Evolutionary conservation across 2,797 vertebrate species (phyloP), one percentile per base, ranked within the genome.

Genomic region (Enteromius trimaculatus): DNA sequence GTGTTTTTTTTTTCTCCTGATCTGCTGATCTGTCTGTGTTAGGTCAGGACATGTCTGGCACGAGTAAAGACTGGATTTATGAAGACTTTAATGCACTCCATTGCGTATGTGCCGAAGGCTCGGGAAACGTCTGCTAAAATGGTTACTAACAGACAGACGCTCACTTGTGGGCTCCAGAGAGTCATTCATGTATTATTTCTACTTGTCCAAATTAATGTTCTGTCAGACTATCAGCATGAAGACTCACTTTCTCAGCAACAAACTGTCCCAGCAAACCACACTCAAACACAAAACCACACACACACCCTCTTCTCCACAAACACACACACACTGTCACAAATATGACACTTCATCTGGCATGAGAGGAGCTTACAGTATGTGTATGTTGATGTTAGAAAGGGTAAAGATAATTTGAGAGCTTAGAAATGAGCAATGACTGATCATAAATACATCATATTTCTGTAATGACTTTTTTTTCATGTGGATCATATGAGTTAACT

Each of bases 41-140:
- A 75, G 88, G 86, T 88, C 87, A 81, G 62, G 65, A 82, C 82
- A 89, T 86, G 92, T 88, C 90, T 89, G 86, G 88, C 91, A 89
- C 87, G 74, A 91, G 91, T 82, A 84, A 86, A 82, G 74, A 62
- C 89, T 83, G 70, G 90, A 95, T 95, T 95, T 95, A 95, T 93
- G 92, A 89, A 79, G 92, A 91, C 83, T 92, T 94, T 95, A 93
- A 92, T 92, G 84, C 90, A 90, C 89, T 88, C 89, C 79, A 87
- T 90, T 92, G 92, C 93, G 91, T 89, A 88, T 87, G 89, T 72
- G 87, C 86, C 81, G 87, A 90, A 87, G 83, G 72, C 72, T 72
- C 29, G 62, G 82, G 89, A 88, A 86, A 88, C 84, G 90, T 88
- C 84, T 83, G 83, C 89, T 88, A 92, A 88, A 92, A 87, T 90